Evolutionary conservation across 2,113 vertebrate species (phyloP).

Genomic region (Hyperopisus bebe): DNA sequence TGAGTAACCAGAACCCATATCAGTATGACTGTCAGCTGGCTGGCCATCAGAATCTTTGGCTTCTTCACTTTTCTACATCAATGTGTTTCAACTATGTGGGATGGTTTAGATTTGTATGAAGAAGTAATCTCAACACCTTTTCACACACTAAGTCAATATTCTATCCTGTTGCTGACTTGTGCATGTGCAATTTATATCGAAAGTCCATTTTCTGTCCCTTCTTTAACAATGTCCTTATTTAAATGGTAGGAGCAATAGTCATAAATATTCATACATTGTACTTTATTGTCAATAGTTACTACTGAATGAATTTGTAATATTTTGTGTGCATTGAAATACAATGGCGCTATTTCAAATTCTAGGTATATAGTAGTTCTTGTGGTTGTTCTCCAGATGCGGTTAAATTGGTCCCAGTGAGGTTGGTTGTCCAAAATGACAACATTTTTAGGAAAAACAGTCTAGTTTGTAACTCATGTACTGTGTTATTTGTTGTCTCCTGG

Average conservation of each 20-base stretch:
- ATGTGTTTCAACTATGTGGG: too few relatives aligned
- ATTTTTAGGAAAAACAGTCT: neutral
- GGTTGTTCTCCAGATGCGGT: neutral
- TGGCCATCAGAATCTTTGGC: too few relatives aligned
- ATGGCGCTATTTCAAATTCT: neutral
- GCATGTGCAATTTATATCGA: too few relatives aligned
- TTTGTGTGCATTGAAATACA: neutral
- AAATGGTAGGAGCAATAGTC: neutral
- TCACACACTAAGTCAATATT: neutral
- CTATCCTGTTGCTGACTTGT: neutral
- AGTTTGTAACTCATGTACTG: neutral
- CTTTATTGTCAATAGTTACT: neutral
- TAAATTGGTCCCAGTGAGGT: neutral
- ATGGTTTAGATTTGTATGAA: too few relatives aligned
- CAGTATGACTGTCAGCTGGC: neutral
- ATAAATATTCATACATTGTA: neutral
- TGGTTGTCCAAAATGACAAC: neutral
- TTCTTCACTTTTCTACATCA: too few relatives aligned
- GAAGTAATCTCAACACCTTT: neutral
- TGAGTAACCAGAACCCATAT: neutral
- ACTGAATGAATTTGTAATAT: neutral
- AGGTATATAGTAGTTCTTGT: neutral
- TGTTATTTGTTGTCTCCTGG: neutral
- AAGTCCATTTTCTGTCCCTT: neutral
- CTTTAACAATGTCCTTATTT: neutral